Evolutionary conservation across 2,888 invertebrate species (phyloP), one percentile per base, ranked within the genome.

Genomic region (Plebejus melissa): DNA sequence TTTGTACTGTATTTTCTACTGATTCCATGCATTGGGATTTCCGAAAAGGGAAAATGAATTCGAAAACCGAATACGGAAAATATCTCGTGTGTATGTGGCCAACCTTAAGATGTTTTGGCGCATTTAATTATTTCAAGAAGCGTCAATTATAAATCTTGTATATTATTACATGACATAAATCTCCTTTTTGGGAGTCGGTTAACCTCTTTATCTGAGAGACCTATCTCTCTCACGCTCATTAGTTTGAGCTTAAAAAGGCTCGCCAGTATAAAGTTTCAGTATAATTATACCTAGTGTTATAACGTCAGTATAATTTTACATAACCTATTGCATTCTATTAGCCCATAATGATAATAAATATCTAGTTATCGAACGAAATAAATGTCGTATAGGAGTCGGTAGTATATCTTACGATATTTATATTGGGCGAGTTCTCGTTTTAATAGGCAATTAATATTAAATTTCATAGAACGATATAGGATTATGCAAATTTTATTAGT

Each of bases 401-500:
- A 79, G 70, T 81, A 84, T 86, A 86, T 84, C 80, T 83, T 83
- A 83, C 84, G 82, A 82, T 83, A 82, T 85, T 84, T 84, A 86
- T 88, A 88, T 88, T 83, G 85, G 83, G 86, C 88, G 89, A 90
- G 91, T 92, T 91, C 85, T 85, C 83, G 82, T 86, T 88, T 89
- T 88, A 87, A 91, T 91, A 87, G 85, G 87, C 89, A 80, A 91
- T 92, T 89, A 89, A 88, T 86, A 91, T 92, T 88, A 88, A 87
- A 89, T 93, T 90, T 90, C 90, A 89, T 90, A 81, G 82, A 85
- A 84, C 86, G 83, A 88, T 86, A 90, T 85, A 86, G 85, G 86
- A 90, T 93, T 93, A 93, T 93, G 91, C 91, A 91, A 93, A 93
- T 93, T 91, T 87, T 86, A 92, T 91, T 90, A 87, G 89, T 90